Evolutionary conservation across 1,140 invertebrate genomes (phyloP), one percentile per base, ranked within the genome.

Genomic region (Pygmarrhopalites habei): DNA sequence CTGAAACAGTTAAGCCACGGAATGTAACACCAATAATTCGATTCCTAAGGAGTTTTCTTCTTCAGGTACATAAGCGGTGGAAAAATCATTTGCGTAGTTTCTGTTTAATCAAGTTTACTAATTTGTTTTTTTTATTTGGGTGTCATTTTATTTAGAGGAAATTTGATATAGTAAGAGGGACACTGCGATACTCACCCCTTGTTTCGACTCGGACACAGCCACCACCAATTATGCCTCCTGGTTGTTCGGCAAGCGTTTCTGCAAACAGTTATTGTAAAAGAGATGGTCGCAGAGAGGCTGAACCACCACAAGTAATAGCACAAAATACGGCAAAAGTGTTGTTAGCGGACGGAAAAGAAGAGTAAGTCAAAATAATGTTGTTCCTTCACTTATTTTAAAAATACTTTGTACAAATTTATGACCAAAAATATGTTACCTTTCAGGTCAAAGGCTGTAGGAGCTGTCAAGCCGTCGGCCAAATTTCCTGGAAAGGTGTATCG

Each of bases 191-290:
- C 35, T 17, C 65, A 10, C 60, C 62, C 17, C 49, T 46, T 39
- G 39, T 70, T 21, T 25, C 68, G 5, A 51, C 62, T 2, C 32
- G 68, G 28, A 51, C 52, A 15, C 68, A 67, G 39, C 65, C 65
- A 23, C 59, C 47, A 17, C 68, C 68, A 41, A 67, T 43, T 57
- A 26, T 70, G 3, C 68, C 61, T 14, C 62, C 60, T 23, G 68
- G 68, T 28, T 58, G 62, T 21, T 47, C 58, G 25, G 62, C 65
- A 43, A 62, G 65, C 32, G 49, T 70, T 21, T 67, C 68, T 14
- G 60, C 52, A 19, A 70, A 70, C 47, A 59, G 58, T 62, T 70
- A 70, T 23, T 65, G 56, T 35, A 1, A n/a, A n/a, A 53, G 68
- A 15, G 68, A 70, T 60, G 68, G 65, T 44, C 39, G 68, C 46